Evolutionary conservation across 2,888 invertebrate genomes (phyloP).

Genomic region (Salticus scenicus): DNA sequence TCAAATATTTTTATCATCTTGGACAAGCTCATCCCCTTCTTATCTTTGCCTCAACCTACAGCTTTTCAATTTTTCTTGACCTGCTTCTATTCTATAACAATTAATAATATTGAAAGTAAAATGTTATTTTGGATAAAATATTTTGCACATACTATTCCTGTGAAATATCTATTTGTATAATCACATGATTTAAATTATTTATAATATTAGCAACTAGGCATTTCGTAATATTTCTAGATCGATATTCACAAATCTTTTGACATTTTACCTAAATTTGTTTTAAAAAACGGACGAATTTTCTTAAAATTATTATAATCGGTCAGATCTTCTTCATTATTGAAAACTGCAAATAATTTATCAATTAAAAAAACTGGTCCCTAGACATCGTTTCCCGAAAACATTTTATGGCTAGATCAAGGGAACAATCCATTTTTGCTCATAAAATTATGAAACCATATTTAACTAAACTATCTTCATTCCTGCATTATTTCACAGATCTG

Average conservation of each 20-base stretch:
- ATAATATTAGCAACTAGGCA: not conserved
- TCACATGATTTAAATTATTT: not conserved
- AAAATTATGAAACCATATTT: not conserved
- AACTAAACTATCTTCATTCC: not conserved
- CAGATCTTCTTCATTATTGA: not conserved
- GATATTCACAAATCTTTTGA: not conserved
- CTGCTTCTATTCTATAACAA: not conserved
- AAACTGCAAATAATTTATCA: not conserved
- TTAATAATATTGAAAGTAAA: not conserved
- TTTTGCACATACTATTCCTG: not conserved
- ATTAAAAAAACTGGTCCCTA: not conserved
- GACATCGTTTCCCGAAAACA: not conserved
- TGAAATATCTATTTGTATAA: slow-evolving; percentile 21
- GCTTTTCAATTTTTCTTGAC: not conserved
- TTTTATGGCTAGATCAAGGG: not conserved
- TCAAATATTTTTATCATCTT: not conserved
- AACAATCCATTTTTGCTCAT: not conserved
- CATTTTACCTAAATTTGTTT: not conserved
- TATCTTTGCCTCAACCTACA: not conserved
- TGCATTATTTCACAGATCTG: slow-evolving; percentile 12
- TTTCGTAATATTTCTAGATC: not conserved
- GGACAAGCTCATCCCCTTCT: slow-evolving; percentile 10
- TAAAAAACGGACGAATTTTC: slow-evolving; percentile 4
- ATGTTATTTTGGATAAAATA: not conserved
- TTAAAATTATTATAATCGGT: not conserved